Evolutionary conservation across 2,113 vertebrate genomes (phyloP).

Genomic region (Anolis sagrei): DNA sequence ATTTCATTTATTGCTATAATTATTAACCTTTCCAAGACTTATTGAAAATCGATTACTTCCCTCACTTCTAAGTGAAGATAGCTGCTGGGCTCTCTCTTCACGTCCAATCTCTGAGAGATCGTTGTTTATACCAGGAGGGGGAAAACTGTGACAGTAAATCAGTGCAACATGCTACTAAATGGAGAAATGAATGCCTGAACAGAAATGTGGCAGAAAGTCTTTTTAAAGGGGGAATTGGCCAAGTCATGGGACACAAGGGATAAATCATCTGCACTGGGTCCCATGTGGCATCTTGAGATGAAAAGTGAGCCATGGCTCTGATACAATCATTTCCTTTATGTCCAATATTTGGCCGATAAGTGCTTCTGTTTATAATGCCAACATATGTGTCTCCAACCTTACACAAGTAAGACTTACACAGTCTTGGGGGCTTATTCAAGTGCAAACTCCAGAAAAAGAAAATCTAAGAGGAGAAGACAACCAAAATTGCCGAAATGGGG

Average conservation of each 20-base stretch:
- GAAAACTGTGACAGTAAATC: neutral
- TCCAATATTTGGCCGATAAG: neutral
- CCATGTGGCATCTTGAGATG: neutral
- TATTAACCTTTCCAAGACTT: conserved; percentile 29
- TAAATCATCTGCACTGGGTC: neutral
- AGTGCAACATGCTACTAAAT: neutral
- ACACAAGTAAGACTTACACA: neutral
- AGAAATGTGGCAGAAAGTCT: too few relatives aligned
- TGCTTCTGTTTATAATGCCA: neutral
- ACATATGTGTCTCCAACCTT: neutral
- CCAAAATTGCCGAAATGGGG: too few relatives aligned
- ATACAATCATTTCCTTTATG: neutral
- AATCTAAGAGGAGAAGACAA: neutral
- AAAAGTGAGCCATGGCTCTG: neutral
- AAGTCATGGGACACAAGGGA: neutral
- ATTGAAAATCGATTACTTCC: conserved; percentile 27
- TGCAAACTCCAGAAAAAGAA: neutral
- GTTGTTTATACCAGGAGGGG: neutral
- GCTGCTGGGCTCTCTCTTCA: conserved; percentile 1
- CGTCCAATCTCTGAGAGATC: neutral
- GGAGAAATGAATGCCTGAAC: neutral
- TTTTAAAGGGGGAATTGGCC: neutral
- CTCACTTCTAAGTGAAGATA: conserved; percentile 31
- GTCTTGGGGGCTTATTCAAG: neutral
- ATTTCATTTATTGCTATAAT: conserved; percentile 27